Base-by-base conservation (phyloP, 2,113 vertebrate species). In the Cyprinodon tularosa region DNA sequence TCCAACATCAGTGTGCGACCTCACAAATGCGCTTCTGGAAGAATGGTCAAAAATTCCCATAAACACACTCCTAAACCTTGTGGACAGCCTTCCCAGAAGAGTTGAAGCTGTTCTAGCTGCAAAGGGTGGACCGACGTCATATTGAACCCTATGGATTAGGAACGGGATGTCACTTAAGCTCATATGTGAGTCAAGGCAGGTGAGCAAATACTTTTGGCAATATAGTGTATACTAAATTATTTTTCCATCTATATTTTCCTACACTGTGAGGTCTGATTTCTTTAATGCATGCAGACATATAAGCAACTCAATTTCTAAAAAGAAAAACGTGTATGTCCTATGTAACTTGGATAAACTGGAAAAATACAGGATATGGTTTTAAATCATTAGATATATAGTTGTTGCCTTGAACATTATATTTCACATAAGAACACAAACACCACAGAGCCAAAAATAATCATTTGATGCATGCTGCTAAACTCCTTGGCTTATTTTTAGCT, bases 291-390 rank as follows among this genome's bases (percentile, higher is more conserved):
- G 29, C 48, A 50, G 22, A 62, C 60, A 39, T 15, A 40, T 29
- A 20, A 6, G 14, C 62, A 66, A 66, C 9, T 29, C 29, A 29
- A 29, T 29, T 29, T 29, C 29, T 29, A 20, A 68, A 57, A 38
- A 20, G 38, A 42, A 59, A 72, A 73, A 22, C 3, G 37, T 14
- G 3, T 69, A 39, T 11, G 11, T 22, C 22, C 62, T 20, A 71
- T 68, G 44, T 14, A 29, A 3, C 12, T 42, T 39, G 42, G 29
- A 68, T 15, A 50, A 44, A 69, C 36, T 42, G 61, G 71, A 12
- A 68, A 72, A 50, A 50, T 15, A 76, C 63, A 40, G 29, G 22
- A 65, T 66, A 72, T 38, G 4, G 37, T 4, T 47, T 66, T 39
- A 15, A 10, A 20, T 59, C 17, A 1, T 47, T 57, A 11, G 47